Evolutionary conservation across 2,888 invertebrate species (phyloP).

Genomic region (Dolichomitus sp.): DNA sequence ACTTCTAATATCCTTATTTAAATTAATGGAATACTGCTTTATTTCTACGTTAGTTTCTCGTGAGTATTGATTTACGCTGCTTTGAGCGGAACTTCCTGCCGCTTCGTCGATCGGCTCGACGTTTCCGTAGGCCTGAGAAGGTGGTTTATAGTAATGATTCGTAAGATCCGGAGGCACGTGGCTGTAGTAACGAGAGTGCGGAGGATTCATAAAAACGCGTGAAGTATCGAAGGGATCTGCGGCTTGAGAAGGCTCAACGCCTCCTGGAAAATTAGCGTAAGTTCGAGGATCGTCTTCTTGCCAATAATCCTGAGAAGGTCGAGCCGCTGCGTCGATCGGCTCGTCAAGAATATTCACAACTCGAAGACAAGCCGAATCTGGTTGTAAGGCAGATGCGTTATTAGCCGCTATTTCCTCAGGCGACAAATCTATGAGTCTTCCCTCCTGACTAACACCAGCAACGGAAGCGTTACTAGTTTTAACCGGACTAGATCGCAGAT

Average conservation of each 20-base stretch:
- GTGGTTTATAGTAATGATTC: conserved; percentile 72
- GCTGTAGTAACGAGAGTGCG: conserved; percentile 85
- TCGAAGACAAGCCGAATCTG: conserved; percentile 74
- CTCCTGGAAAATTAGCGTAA: conserved; percentile 82
- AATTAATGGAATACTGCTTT: conserved; percentile 76
- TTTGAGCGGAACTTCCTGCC: conserved; percentile 38
- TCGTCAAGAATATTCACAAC: conserved; percentile 84
- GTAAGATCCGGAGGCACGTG: conserved; percentile 83
- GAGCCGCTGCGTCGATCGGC: conserved; percentile 78
- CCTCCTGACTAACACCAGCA: conserved; percentile 87
- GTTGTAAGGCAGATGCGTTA: conserved; percentile 67
- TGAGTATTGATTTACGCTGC: conserved; percentile 64
- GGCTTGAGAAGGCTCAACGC: conserved; percentile 62
- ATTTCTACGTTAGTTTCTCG: conserved; percentile 67
- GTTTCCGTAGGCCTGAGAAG: conserved; percentile 79
- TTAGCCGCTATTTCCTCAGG: conserved; percentile 87
- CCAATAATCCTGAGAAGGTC: conserved; percentile 74
- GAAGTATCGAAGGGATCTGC: conserved; percentile 91
- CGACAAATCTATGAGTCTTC: conserved; percentile 92
- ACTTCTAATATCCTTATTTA: conserved; percentile 78
- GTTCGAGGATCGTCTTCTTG: conserved; percentile 78
- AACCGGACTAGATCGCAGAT: conserved; percentile 85
- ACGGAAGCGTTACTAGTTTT: conserved; percentile 83
- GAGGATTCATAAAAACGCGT: conserved; percentile 81
- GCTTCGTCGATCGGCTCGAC: conserved; percentile 73